Percentiles rank a stretch among this genome's conserved stretches.
phyloP scores from a whole-genome alignment of 1,140 invertebrate species.

The Polypedilum pembai region DNA sequence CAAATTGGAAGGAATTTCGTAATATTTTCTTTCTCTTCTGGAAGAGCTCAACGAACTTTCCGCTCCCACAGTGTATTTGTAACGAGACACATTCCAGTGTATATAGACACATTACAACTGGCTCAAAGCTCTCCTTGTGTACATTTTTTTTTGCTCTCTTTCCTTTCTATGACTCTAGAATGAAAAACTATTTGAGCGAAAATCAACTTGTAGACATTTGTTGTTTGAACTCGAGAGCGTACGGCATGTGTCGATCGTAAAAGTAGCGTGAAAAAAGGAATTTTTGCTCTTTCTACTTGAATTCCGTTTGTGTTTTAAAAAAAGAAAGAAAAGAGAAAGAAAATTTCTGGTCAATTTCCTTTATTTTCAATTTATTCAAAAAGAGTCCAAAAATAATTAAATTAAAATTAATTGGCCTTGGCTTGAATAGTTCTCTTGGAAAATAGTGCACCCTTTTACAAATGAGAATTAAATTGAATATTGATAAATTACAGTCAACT shows the following conservation, averaged over 20 bases:
- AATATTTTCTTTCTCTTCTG: not conserved
- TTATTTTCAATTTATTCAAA: too few species aligned
- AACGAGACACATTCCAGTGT: not conserved
- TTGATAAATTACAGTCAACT: not conserved
- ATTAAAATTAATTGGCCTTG: constrained; percentile 23
- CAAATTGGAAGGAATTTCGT: not conserved
- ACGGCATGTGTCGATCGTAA: constrained; percentile 20
- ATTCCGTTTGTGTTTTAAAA: not conserved
- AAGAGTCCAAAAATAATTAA: not conserved
- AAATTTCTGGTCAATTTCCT: constrained; percentile 24
- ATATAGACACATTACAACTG: not conserved
- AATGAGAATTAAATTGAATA: constrained; percentile 14
- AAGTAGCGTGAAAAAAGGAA: not conserved
- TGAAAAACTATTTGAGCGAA: constrained; percentile 7
- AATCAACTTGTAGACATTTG: constrained; percentile 23
- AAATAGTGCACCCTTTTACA: not conserved
- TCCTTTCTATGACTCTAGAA: not conserved
- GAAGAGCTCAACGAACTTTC: constrained; percentile 26
- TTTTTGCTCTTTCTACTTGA: not conserved
- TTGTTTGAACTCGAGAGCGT: constrained; percentile 21
- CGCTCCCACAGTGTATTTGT: not conserved
- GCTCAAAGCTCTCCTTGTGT: not conserved
- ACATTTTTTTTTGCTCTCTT: not conserved
- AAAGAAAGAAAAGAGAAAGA: not conserved
- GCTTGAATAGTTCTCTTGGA: not conserved